phyloP scores from a whole-genome alignment of 2,888 invertebrate genomes.

The Pammene aurita region DNA sequence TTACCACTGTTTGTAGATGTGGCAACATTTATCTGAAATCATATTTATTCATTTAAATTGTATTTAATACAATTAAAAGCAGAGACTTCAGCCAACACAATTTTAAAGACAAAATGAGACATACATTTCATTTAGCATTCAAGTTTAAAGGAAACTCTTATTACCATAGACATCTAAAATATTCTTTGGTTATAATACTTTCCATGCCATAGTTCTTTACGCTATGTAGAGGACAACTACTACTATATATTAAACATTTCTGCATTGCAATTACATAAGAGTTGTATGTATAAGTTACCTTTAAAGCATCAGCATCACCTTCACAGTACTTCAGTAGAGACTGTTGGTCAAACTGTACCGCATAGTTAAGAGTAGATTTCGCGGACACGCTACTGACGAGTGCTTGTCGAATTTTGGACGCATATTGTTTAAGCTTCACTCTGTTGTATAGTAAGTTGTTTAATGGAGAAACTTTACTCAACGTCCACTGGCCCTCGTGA shows the following conservation, averaged over 20 bases:
- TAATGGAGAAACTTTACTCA: constrained; percentile 71
- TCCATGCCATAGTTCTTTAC: no score
- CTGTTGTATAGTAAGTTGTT: constrained; percentile 63
- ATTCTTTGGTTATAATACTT: no score
- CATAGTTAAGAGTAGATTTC: constrained; percentile 60
- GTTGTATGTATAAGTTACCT: constrained; percentile 55
- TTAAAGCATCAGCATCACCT: constrained; percentile 68
- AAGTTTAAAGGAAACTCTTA: no score
- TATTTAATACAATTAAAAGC: neutral
- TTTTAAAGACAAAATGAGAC: no score
- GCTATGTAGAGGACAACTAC: no score
- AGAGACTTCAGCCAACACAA: neutral
- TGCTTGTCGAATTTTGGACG: constrained; percentile 69
- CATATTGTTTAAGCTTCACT: constrained; percentile 73
- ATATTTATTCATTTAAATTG: neutral
- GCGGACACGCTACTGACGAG: constrained; percentile 59
- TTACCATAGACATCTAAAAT: no score
- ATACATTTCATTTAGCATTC: no score
- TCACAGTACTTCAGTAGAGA: constrained; percentile 67
- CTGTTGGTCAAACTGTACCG: constrained; percentile 63
- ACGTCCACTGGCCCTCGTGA: constrained; percentile 70
- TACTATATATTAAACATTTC: no score
- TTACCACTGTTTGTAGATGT: constrained; percentile 55
- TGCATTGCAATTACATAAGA: neutral
- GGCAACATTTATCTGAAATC: constrained; percentile 66